phyloP scores from a whole-genome alignment of 1,140 invertebrate species.

The Hylaeus volcanicus region DNA sequence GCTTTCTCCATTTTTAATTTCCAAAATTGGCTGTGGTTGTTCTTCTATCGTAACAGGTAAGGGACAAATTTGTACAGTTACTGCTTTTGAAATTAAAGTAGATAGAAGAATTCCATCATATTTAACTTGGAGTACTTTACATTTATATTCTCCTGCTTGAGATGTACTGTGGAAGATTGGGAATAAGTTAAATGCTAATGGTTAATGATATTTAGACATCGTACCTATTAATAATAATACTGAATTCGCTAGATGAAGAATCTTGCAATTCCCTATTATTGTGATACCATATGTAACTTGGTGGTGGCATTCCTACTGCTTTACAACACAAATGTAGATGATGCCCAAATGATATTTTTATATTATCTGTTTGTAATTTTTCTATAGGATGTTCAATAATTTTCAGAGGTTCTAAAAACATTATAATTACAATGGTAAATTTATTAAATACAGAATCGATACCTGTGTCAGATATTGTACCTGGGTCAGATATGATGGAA shows the following conservation, averaged over 20 bases:
- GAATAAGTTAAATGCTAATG: conserved; percentile 2
- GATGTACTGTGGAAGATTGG: conserved; percentile 36
- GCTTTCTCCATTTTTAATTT: conserved; percentile 63
- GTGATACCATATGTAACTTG: conserved; percentile 70
- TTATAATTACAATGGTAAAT: conserved; percentile 8
- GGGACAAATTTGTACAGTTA: conserved; percentile 61
- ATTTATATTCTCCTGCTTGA: conserved; percentile 69
- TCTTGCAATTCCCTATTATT: conserved; percentile 50
- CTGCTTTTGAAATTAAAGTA: conserved; percentile 48
- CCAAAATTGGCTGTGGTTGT: conserved; percentile 63
- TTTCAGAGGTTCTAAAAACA: conserved; percentile 56
- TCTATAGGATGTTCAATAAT: conserved; percentile 64
- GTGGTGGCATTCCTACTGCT: conserved; percentile 70
- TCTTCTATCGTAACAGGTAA: conserved; percentile 63
- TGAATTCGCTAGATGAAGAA: conserved; percentile 49
- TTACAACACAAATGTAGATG: conserved; percentile 61
- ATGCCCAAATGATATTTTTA: conserved; percentile 55
- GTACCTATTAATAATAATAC: conserved; percentile 61
- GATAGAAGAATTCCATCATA: conserved; percentile 47
- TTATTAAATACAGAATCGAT: neutral
- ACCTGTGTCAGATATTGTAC: conserved; percentile 33
- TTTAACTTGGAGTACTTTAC: conserved; percentile 62
- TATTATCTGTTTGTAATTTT: conserved; percentile 6
- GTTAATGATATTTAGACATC: neutral
- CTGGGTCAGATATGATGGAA: conserved; percentile 66